phyloP scores from a whole-genome alignment of 1,140 invertebrate genomes.

The Mycetomoellerius zeteki region DNA sequence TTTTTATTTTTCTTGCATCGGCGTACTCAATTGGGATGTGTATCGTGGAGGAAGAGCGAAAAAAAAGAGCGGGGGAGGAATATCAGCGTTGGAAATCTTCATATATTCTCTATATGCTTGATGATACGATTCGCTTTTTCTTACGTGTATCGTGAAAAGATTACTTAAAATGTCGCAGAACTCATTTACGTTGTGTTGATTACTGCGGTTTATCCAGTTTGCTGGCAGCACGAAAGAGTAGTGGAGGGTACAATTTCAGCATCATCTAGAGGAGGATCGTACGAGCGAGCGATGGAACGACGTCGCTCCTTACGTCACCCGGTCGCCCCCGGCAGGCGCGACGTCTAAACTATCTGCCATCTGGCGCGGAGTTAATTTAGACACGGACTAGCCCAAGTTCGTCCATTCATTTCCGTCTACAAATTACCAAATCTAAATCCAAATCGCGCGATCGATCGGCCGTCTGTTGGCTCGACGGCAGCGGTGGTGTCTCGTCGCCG shows the following conservation, averaged over 20 bases:
- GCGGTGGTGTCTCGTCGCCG: conserved; percentile 41
- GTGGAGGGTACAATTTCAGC: conserved; percentile 4
- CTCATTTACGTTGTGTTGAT: background rate
- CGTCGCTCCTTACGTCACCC: conserved; percentile 59
- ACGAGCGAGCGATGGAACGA: background rate
- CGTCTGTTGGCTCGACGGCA: background rate
- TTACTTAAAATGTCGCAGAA: background rate
- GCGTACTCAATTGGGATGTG: background rate
- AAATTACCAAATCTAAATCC: conserved; percentile 86
- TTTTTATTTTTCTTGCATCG: conserved; percentile 15
- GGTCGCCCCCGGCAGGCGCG: conserved; percentile 10
- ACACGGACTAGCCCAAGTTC: conserved; percentile 67
- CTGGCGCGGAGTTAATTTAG: conserved; percentile 80
- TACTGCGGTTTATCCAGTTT: conserved; percentile 4
- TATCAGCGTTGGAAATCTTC: conserved; percentile 8
- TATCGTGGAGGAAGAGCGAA: conserved; percentile 19
- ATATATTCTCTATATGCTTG: background rate
- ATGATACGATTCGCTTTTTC: conserved; percentile 21
- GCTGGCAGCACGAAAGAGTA: background rate
- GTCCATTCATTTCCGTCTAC: conserved; percentile 84
- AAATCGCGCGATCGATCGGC: conserved; percentile 80
- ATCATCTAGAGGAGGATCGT: conserved; percentile 30
- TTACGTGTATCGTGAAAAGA: background rate
- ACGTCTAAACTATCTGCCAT: conserved; percentile 64
- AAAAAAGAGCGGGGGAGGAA: conserved; percentile 47